These are phyloP conservation scores for Sminthurinus aureus DNA, from an alignment of 2,888 invertebrate species.

Conservation along the genomic window DNA sequence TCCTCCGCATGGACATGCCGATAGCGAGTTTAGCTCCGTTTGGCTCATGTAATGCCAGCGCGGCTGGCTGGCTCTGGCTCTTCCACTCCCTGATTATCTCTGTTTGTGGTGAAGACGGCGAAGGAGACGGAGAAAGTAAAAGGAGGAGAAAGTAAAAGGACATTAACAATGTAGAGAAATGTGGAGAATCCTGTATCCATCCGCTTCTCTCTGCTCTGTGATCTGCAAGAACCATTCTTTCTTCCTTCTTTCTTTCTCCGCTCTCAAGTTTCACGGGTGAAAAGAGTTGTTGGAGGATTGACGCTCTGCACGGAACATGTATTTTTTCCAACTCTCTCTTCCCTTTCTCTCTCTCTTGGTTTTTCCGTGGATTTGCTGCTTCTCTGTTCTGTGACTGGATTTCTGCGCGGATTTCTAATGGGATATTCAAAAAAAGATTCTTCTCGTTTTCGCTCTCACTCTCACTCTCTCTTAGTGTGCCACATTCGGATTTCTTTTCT, in stretches of 20 bases:
- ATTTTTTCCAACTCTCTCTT: neutral
- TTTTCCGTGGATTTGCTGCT: neutral
- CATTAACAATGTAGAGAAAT: constrained; percentile 5
- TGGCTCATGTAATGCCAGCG: neutral
- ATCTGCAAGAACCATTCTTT: neutral
- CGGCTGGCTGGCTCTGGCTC: neutral
- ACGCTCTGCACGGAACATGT: neutral
- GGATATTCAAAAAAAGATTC: constrained; percentile 16
- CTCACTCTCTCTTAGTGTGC: neutral
- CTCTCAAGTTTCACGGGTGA: constrained; percentile 9
- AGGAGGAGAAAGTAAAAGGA: neutral
- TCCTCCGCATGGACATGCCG: neutral
- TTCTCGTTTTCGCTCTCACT: neutral
- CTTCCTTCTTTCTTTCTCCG: neutral
- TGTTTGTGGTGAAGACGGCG: neutral
- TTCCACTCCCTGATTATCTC: neutral
- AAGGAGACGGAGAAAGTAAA: neutral
- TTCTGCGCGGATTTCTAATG: constrained; percentile 23
- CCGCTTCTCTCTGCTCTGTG: neutral
- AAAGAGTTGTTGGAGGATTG: neutral
- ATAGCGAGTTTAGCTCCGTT: neutral
- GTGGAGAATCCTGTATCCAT: neutral
- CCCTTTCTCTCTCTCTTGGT: neutral
- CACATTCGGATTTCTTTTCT: neutral
- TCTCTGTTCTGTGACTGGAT: constrained; percentile 8